These are phyloP conservation scores for Pseudorhiza aurosa DNA, from an alignment of 30 jellyfish, hydroid and myxozoan genomes.

Conservation along the genomic window DNA sequence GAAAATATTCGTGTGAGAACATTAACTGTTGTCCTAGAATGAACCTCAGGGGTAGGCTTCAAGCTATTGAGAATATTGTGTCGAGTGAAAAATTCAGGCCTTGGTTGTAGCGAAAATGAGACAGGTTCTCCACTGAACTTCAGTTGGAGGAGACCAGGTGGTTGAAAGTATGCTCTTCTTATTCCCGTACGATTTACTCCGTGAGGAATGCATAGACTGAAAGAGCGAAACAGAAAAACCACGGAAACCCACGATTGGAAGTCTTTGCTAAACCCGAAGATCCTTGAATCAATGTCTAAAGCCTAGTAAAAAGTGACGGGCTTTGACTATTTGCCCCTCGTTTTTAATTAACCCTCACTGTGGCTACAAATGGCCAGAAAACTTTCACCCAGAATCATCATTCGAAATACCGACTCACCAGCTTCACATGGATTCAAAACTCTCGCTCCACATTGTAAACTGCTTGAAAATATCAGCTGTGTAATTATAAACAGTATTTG, in stretches of 20 bases:
- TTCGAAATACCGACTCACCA: slow-evolving; percentile 42
- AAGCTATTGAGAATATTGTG: too few species aligned
- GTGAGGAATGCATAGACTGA: not conserved
- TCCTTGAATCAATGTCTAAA: slow-evolving; percentile 13
- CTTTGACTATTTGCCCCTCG: not conserved
- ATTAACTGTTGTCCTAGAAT: too few species aligned
- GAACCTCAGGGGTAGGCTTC: too few species aligned
- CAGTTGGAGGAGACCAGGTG: too few species aligned
- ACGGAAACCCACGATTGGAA: not conserved
- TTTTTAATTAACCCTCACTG: not conserved
- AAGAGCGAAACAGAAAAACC: slow-evolving; percentile 3
- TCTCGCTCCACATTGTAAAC: not conserved
- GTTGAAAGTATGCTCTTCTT: not conserved
- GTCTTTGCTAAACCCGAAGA: not conserved
- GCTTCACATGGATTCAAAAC: slow-evolving; percentile 55
- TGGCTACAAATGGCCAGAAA: not conserved
- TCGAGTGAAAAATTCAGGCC: too few species aligned
- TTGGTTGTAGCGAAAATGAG: too few species aligned
- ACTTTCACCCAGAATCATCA: not conserved
- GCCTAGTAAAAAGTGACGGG: not conserved
- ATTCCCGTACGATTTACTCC: not conserved
- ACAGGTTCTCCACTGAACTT: too few species aligned
- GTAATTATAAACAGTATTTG: not conserved
- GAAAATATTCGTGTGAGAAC: too few species aligned
- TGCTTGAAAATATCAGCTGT: slow-evolving; percentile 1